Conservation (phyloP, 2,113 vertebrate genomes). For the Motacilla alba region DNA sequence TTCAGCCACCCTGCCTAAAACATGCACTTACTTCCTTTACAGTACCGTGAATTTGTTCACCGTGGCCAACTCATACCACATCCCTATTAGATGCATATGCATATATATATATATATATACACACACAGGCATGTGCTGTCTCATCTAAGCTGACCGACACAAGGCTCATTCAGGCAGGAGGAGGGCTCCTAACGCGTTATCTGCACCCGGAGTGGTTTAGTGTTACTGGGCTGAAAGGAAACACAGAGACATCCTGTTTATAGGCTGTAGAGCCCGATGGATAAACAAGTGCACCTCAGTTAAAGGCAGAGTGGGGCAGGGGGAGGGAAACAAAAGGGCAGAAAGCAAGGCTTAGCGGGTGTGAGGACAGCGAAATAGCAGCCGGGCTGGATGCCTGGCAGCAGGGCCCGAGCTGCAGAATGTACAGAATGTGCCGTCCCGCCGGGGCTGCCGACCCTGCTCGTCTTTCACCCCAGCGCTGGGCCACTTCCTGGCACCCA, state of each 20-base stretch:
- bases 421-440: background rate
- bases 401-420: background rate
- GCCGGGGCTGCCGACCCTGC: background rate
- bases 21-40: background rate
- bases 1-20: constrained; percentile 2
- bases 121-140: background rate
- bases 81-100: background rate
- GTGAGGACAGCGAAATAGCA: background rate
- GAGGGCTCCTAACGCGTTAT: background rate
- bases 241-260: constrained; percentile 54
- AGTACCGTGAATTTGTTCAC: background rate
- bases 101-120: background rate
- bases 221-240: constrained; percentile 43
- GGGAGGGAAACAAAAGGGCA: background rate
- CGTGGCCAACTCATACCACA: background rate
- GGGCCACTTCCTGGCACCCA: background rate
- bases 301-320: background rate
- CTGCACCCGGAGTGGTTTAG: background rate
- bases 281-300: constrained; percentile 31
- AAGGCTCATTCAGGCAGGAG: background rate
- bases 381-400: background rate
- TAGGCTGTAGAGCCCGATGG: constrained; percentile 7
- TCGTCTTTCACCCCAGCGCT: background rate
- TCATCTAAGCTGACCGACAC: background rate
- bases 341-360: background rate